These are phyloP conservation scores for Macrophya annulata DNA, from an alignment of 2,888 invertebrate species.

Conservation along the genomic window DNA sequence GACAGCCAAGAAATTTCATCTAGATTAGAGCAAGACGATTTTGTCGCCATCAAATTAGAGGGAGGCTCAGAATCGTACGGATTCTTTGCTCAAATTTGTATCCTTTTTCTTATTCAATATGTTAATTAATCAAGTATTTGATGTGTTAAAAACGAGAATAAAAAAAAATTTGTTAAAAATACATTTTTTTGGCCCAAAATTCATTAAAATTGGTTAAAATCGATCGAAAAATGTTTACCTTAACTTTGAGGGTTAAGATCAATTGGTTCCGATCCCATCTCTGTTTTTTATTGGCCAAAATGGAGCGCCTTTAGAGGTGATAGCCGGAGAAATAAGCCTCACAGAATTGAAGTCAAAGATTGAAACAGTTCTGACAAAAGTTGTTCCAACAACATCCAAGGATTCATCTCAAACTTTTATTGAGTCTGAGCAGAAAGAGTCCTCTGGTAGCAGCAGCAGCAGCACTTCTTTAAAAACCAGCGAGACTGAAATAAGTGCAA, in stretches of 20 bases:
- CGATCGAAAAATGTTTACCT: constrained; percentile 38
- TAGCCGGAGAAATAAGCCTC: constrained; percentile 84
- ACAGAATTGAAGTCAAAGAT: constrained; percentile 85
- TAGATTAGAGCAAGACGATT: constrained; percentile 83
- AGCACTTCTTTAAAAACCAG: constrained; percentile 22
- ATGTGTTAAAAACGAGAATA: background rate
- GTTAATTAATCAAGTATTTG: background rate
- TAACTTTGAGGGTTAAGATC: constrained; percentile 80
- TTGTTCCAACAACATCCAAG: constrained; percentile 75
- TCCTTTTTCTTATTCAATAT: constrained; percentile 83
- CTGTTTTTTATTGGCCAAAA: constrained; percentile 92
- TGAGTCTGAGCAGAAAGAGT: constrained; percentile 66
- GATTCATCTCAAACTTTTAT: constrained; percentile 68
- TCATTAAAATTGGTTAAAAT: constrained; percentile 18
- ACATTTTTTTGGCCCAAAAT: constrained; percentile 52
- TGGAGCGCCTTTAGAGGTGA: constrained; percentile 91
- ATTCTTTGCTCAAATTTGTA: constrained; percentile 93
- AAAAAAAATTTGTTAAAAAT: background rate
- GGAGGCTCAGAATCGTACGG: constrained; percentile 88
- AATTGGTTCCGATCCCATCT: constrained; percentile 89
- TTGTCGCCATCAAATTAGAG: constrained; percentile 89
- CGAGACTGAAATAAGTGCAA: constrained; percentile 25
- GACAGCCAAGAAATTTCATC: constrained; percentile 82
- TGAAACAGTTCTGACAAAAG: constrained; percentile 83
- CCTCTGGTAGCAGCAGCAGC: constrained; percentile 8